Conservation (phyloP, 30 jellyfish, hydroid and myxozoan species). For the Cassiopea xamachana region DNA sequence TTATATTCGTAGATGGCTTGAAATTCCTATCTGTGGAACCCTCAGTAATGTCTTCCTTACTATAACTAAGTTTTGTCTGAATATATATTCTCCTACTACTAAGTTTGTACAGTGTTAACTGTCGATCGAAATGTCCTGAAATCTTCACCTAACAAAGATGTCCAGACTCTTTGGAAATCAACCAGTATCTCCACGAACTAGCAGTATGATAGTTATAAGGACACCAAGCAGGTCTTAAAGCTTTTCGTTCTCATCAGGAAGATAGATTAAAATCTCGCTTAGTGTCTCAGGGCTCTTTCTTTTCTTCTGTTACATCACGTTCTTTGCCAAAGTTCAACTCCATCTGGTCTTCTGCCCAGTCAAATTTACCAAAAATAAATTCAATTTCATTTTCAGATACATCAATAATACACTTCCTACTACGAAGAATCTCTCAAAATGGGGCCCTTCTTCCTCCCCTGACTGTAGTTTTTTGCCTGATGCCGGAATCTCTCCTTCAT, state of each 20-base stretch:
- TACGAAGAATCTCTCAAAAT: conserved; percentile 6
- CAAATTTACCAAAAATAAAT: conserved; percentile 9
- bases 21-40: conserved; percentile 28
- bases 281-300: conserved; percentile 15
- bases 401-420: conserved; percentile 31
- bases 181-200: conserved; percentile 17
- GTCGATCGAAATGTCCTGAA: conserved; percentile 5
- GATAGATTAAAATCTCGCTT: conserved; percentile 2
- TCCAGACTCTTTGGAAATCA: conserved; percentile 22
- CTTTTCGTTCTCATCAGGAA: background rate
- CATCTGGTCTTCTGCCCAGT: conserved; percentile 26
- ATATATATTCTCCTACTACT: conserved; percentile 11
- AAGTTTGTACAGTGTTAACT: conserved; percentile 26
- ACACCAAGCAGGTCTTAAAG: conserved; percentile 32
- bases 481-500: conserved; percentile 48
- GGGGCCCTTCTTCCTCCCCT: conserved; percentile 6
- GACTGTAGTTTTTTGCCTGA: conserved; percentile 10
- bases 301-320: background rate
- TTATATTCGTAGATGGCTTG: conserved; percentile 31
- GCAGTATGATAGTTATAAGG: conserved; percentile 24
- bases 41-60: conserved; percentile 4
- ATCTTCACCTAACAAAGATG: conserved; percentile 6
- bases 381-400: conserved; percentile 7
- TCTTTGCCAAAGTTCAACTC: background rate
- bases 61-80: background rate